A percentile compares a stretch with the other conserved stretches of the same genome.
Conservation (phyloP, 53 echinoderm and acorn worm species). For the Luidia sarsii region DNA sequence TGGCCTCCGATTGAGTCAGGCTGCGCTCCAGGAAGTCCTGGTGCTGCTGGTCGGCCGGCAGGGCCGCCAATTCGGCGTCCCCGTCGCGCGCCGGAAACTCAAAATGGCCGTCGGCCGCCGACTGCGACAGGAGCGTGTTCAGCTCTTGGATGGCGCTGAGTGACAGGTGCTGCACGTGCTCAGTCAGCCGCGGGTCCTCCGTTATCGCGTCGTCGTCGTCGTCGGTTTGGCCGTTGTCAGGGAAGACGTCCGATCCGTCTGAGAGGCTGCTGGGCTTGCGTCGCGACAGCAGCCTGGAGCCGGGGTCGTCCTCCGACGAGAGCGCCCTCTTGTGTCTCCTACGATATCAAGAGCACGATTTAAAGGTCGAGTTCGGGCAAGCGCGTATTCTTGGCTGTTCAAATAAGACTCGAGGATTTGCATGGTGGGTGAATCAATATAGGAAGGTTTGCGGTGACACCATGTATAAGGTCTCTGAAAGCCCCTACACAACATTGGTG, state of each 20-base stretch:
- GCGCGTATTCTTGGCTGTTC: too few relatives aligned
- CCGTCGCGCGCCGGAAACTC: slow-evolving; percentile 50
- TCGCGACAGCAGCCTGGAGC: not conserved
- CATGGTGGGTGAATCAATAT: too few relatives aligned
- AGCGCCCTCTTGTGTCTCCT: not conserved
- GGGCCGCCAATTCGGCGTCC: slow-evolving; percentile 17
- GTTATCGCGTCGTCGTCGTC: slow-evolving; percentile 20
- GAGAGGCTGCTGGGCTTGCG: slow-evolving; percentile 24
- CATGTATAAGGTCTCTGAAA: too few relatives aligned
- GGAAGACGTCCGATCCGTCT: slow-evolving; percentile 40
- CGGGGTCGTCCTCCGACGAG: not conserved
- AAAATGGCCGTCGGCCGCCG: slow-evolving; percentile 26
- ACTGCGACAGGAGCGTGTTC: slow-evolving; percentile 48
- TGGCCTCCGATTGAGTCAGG: slow-evolving; percentile 72
- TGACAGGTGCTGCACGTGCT: slow-evolving; percentile 80
- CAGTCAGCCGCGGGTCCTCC: slow-evolving; percentile 54
- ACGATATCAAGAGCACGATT: not conserved
- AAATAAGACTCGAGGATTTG: too few relatives aligned
- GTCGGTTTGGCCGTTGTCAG: slow-evolving; percentile 21
- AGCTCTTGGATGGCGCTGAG: slow-evolving; percentile 77
- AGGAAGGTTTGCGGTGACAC: too few relatives aligned
- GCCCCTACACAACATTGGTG: too few relatives aligned
- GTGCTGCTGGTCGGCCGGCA: slow-evolving; percentile 67
- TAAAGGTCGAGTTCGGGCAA: too few relatives aligned
- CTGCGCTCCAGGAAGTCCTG: too few relatives aligned